phyloP scores from a whole-genome alignment of 2,113 vertebrate genomes.

The Cottus gobio region DNA sequence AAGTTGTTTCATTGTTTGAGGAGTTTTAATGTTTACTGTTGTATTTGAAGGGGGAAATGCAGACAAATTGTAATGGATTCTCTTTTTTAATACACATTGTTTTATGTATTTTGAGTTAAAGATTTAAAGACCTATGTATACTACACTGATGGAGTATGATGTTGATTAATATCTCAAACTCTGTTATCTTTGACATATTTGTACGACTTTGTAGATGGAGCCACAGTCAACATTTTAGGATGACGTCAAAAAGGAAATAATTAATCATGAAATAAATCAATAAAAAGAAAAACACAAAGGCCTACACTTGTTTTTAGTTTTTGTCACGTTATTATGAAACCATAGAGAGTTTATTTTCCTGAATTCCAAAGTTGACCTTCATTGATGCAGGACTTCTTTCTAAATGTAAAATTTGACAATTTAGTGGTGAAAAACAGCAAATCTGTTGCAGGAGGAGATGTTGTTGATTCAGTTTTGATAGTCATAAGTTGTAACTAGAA shows the following conservation, averaged over 20 bases:
- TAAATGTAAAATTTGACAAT: background rate
- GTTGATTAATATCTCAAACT: slow-evolving; percentile 5
- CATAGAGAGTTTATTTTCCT: slow-evolving; percentile 18
- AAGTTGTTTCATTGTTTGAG: too few species aligned
- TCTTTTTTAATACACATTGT: background rate
- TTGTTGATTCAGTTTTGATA: slow-evolving; percentile 1
- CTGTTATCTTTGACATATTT: background rate
- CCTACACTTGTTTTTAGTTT: background rate
- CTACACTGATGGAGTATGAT: background rate
- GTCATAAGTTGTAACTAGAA: background rate
- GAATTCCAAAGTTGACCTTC: slow-evolving; percentile 13
- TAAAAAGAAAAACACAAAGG: background rate
- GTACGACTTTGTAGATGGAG: background rate
- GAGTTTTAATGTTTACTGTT: too few species aligned
- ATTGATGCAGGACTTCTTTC: background rate
- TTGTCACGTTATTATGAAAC: background rate
- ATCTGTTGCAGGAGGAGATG: background rate
- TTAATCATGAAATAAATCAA: background rate
- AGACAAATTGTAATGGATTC: background rate
- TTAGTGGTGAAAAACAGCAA: slow-evolving; percentile 4
- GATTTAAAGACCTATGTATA: background rate
- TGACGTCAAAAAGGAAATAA: background rate
- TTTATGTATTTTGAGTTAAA: background rate
- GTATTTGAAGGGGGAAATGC: background rate
- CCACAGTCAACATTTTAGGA: background rate